Conservation (phyloP, 2,113 vertebrate genomes). For the Tragelaphus scriptus region DNA sequence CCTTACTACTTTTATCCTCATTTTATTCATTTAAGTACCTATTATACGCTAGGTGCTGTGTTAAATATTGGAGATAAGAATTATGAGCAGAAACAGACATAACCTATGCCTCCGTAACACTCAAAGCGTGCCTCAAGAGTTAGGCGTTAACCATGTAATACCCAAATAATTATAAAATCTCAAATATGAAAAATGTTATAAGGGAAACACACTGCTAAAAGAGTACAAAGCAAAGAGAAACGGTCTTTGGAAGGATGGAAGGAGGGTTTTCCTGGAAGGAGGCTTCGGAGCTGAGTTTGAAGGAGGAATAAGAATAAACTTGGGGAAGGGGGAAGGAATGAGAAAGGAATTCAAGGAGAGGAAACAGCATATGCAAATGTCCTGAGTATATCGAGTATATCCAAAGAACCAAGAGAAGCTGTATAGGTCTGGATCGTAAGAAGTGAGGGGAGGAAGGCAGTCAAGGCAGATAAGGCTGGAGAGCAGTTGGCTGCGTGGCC, state of each 20-base stretch:
- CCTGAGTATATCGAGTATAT: neutral
- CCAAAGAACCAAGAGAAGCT: neutral
- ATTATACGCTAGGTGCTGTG: neutral
- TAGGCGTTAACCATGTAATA: neutral
- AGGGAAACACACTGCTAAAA: neutral
- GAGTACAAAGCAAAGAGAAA: neutral
- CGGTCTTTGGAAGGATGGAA: neutral
- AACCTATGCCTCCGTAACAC: neutral
- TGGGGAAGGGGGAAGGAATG: neutral
- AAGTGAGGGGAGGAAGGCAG: neutral
- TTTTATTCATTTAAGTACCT: neutral
- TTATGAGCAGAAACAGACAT: neutral
- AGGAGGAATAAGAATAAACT: neutral
- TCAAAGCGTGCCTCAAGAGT: neutral
- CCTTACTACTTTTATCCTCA: neutral
- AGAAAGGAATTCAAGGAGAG: neutral
- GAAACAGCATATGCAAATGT: neutral
- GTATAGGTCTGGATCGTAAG: neutral
- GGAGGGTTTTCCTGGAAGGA: neutral
- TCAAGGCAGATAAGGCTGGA: neutral
- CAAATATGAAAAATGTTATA: neutral
- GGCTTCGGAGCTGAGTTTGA: neutral
- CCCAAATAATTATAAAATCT: neutral
- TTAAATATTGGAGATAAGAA: neutral
- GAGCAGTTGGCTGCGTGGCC: rapidly evolving